A percentile compares a stretch with the other conserved stretches of the same genome.
These are phyloP conservation scores for Neoaliturus tenellus DNA, from an alignment of 2,888 invertebrate genomes.

Conservation along the genomic window DNA sequence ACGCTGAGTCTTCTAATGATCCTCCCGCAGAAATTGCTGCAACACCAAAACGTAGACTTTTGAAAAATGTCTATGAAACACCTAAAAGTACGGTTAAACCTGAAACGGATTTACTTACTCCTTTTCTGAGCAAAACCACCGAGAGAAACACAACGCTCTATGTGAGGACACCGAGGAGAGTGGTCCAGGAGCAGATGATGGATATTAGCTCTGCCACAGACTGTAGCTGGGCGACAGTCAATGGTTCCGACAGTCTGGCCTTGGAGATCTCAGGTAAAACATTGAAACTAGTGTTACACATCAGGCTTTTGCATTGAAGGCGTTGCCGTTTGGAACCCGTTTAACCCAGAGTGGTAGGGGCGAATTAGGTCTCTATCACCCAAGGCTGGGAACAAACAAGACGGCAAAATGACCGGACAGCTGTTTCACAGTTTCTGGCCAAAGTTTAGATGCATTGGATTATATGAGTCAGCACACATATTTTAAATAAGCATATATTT, in stretches of 20 bases:
- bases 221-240: not conserved
- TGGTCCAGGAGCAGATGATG: constrained; percentile 22
- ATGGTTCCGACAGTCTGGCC: constrained; percentile 12
- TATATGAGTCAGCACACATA: no score
- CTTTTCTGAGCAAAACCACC: not conserved
- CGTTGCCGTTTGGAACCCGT: no score
- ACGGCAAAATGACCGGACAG: no score
- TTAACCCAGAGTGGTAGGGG: no score
- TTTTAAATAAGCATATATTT: no score
- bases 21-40: not conserved
- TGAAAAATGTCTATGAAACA: not conserved
- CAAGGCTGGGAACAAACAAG: no score
- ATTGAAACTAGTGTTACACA: no score
- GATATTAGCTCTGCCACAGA: not conserved
- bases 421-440: no score
- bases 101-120: not conserved
- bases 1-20: not conserved
- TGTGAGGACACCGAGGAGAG: constrained; percentile 54
- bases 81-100: not conserved
- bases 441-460: no score
- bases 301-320: no score
- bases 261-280: constrained; percentile 55
- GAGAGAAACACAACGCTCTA: constrained; percentile 56
- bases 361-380: no score
- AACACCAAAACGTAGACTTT: not conserved